Percentiles rank a stretch among this genome's conserved stretches.
Conservation (phyloP, 2,797 vertebrate species). For the Chanos chanos region DNA sequence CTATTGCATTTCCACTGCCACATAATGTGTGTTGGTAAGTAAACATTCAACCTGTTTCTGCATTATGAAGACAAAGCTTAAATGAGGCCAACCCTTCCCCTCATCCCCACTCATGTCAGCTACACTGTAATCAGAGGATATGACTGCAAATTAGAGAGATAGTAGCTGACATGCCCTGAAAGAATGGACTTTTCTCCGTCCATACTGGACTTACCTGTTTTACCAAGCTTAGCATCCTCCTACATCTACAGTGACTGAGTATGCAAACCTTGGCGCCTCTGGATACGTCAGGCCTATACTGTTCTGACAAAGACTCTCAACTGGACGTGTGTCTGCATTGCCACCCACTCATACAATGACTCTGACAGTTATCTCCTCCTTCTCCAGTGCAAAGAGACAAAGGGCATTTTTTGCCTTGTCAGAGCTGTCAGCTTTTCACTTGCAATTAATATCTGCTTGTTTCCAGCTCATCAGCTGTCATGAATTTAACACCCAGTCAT, state of each 20-base stretch:
- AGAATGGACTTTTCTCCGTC: slow-evolving; percentile 60
- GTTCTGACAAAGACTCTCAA: not conserved
- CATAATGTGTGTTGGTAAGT: slow-evolving; percentile 64
- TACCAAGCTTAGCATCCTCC: slow-evolving; percentile 56
- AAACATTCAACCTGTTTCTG: slow-evolving; percentile 60
- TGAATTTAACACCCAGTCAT: slow-evolving; percentile 77
- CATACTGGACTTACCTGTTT: slow-evolving; percentile 64
- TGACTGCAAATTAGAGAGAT: slow-evolving; percentile 61
- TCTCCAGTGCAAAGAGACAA: slow-evolving; percentile 45
- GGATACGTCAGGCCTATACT: not conserved
- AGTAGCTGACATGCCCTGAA: slow-evolving; percentile 60
- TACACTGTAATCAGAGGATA: slow-evolving; percentile 48
- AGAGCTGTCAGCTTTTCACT: slow-evolving; percentile 91
- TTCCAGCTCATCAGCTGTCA: slow-evolving; percentile 74
- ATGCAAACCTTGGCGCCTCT: not conserved
- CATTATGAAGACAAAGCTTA: slow-evolving; percentile 11
- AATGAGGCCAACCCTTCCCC: slow-evolving; percentile 21
- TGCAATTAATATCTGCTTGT: slow-evolving; percentile 83
- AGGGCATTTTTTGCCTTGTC: slow-evolving; percentile 53
- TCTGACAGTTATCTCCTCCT: not conserved
- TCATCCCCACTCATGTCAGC: slow-evolving; percentile 44
- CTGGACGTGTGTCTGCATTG: not conserved
- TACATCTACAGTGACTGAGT: not conserved
- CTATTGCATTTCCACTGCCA: slow-evolving; percentile 40
- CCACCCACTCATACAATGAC: slow-evolving; percentile 3